Conservation (phyloP, 2,113 vertebrate genomes). For the Dromaius novaehollandiae region DNA sequence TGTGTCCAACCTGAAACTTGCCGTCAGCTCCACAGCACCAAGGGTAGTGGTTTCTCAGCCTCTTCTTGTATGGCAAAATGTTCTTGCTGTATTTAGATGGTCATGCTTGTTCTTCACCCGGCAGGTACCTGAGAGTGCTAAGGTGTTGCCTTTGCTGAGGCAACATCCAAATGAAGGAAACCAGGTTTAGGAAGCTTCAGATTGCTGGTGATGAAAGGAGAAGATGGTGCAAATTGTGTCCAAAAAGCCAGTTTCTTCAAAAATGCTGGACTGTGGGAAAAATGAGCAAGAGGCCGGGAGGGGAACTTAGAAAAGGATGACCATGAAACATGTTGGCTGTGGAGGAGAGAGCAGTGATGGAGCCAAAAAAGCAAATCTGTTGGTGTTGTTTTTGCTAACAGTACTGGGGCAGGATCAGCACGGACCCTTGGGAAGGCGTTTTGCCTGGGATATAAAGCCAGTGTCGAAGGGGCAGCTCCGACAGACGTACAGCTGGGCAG, state of each 20-base stretch:
- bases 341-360: neutral
- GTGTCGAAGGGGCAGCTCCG: neutral
- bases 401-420: neutral
- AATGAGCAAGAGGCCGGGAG: neutral
- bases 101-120: neutral
- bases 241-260: neutral
- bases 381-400: too few relatives aligned
- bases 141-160: neutral
- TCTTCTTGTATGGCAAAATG: neutral
- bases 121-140: neutral
- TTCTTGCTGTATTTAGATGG: too few relatives aligned
- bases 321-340: neutral
- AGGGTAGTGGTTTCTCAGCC: neutral
- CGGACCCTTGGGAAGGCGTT: neutral
- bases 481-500: neutral
- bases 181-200: neutral
- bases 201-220: neutral
- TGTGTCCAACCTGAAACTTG: neutral
- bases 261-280: neutral
- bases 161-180: neutral
- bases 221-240: too few relatives aligned
- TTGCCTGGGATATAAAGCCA: neutral
- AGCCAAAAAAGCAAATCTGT: too few relatives aligned
- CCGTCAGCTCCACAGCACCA: too few relatives aligned
- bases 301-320: too few relatives aligned